Evolutionary conservation across 2,888 invertebrate genomes (phyloP), one percentile per base, ranked within the genome.

Genomic region (Catocala fraxini): DNA sequence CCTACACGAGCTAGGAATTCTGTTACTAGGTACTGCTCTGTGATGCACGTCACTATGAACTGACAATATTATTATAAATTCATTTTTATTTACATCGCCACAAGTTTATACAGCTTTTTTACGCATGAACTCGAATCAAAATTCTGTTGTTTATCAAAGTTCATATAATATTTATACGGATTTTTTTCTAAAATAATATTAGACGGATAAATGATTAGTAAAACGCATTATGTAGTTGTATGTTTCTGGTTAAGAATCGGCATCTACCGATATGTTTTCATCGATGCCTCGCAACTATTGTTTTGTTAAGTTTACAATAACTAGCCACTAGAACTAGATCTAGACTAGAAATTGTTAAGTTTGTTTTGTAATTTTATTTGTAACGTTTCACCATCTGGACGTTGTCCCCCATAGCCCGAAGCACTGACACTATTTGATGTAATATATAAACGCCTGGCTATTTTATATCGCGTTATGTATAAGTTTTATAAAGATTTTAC

Each of bases 401-500:
- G 68, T 65, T 65, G 73, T 71, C 73, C 75, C 70, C 70, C 70
- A 66, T 69, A 70, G 71, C 76, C 73, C 79, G 77, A 71, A 79
- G 79, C 79, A 68, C 62, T 76, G 75, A 77, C 72, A 80, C 77
- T 80, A 79, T 81, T 79, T 73, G 76, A 78, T 80, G 77, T 72
- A 64, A 65, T 65, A 70, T 65, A 65, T 77, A 75, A 79, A 83
- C 79, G 85, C 88, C 88, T 83, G 83, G 85, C 89, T 77, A 78
- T 85, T 86, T 83, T 87, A 79, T 86, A 84, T 73, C 81, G 80
- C 78, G 78, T 86, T 87, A 83, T 87, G 80, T 89, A 85, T 91
- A 92, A 90, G 90, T 90, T 92, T 93, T 93, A 89, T 92, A 92
- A 87, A 82, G 81, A 86, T 89, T 91, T 92, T 92, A 90, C 88